phyloP scores from a whole-genome alignment of 2,113 vertebrate genomes.

The Pachypanchax playfairii region DNA sequence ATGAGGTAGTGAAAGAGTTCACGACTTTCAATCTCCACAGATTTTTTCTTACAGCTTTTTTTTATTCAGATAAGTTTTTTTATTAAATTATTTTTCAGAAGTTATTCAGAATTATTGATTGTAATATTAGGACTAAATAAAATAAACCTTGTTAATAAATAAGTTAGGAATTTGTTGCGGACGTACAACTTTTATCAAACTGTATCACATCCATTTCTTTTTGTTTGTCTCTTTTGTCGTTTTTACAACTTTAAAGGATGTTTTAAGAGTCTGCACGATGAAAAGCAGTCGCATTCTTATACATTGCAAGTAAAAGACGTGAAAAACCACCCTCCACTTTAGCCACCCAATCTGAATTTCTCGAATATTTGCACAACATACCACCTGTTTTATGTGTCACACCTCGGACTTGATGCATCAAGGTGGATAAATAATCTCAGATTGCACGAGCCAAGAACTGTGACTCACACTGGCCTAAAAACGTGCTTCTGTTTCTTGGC shows the following conservation, averaged over 20 bases:
- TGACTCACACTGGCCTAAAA: background rate
- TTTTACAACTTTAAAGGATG: background rate
- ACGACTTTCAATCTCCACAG: too few species aligned
- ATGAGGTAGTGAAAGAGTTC: too few species aligned
- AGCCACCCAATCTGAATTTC: background rate
- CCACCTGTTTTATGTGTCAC: background rate
- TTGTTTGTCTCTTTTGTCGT: conserved; percentile 3
- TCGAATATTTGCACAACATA: background rate
- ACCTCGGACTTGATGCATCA: background rate
- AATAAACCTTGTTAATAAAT: too few species aligned
- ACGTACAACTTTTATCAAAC: background rate
- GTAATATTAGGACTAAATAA: too few species aligned
- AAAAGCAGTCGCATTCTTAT: background rate
- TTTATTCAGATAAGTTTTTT: too few species aligned
- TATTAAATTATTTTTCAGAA: too few species aligned
- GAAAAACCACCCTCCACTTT: background rate
- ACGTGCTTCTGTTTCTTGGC: background rate
- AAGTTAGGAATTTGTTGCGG: too few species aligned
- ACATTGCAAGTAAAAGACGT: background rate
- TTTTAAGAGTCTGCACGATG: background rate
- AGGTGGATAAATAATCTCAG: background rate
- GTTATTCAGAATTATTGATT: too few species aligned
- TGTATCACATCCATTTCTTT: background rate
- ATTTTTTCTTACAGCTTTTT: too few species aligned
- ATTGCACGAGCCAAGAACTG: conserved; percentile 2